Percentiles rank a stretch among this genome's conserved stretches.
These are phyloP conservation scores for Cheilosia vulpina DNA, from an alignment of 2,888 invertebrate genomes.

Conservation along the genomic window DNA sequence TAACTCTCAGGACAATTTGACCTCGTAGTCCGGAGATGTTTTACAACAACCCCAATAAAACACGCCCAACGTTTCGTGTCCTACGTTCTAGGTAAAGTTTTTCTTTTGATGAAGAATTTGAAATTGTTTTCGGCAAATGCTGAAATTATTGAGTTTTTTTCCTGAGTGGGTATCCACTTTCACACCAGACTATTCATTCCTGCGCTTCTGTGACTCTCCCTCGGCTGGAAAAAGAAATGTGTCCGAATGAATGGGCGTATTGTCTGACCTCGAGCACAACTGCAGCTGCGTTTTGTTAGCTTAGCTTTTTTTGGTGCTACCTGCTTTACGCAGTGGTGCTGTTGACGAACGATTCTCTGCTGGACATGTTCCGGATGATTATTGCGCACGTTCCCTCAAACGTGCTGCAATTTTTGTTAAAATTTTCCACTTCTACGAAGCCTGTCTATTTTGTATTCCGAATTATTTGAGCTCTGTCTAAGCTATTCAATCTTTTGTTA, in stretches of 20 bases:
- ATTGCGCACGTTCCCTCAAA: constrained; percentile 40
- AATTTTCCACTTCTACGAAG: neutral
- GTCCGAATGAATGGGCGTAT: constrained; percentile 52
- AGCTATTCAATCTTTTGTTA: constrained; percentile 61
- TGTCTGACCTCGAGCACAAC: constrained; percentile 30
- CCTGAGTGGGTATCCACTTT: neutral
- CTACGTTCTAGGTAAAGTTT: too few species aligned
- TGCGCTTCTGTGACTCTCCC: neutral
- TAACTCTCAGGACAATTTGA: too few species aligned
- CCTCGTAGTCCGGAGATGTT: too few species aligned
- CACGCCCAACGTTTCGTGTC: too few species aligned
- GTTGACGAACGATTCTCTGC: constrained; percentile 7
- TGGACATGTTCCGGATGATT: constrained; percentile 14
- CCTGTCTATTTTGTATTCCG: constrained; percentile 1
- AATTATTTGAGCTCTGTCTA: constrained; percentile 38
- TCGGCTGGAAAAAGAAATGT: constrained; percentile 35
- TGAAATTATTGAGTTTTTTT: too few species aligned
- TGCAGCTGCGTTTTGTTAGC: constrained; percentile 47
- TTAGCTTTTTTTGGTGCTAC: neutral
- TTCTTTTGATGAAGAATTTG: too few species aligned
- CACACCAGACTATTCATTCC: constrained; percentile 5
- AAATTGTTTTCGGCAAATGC: too few species aligned
- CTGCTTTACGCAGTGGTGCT: neutral
- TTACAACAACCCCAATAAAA: too few species aligned
- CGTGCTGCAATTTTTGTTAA: constrained; percentile 30